Evolutionary conservation across 2,797 vertebrate species (phyloP), one percentile per base, ranked within the genome.

Genomic region (Periparus ater): DNA sequence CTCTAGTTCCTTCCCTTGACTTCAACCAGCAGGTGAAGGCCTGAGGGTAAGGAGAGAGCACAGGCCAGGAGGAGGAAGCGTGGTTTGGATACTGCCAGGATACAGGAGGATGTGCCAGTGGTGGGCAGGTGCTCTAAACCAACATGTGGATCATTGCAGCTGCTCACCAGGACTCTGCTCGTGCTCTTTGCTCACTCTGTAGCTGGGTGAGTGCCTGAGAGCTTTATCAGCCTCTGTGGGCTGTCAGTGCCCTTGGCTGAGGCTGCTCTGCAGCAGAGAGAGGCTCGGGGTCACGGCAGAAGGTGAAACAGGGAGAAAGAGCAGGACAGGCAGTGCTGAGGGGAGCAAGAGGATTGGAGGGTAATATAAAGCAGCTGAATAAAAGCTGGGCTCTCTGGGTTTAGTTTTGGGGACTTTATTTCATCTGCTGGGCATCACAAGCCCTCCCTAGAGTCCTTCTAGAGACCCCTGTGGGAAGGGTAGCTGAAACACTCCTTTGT

Each of bases 61-160:
- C 10, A 40, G 66, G 19, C 30, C 50, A 32, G 48, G 50, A 38
- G 66, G 34, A 68, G 25, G 44, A 50, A 68, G 15, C 0, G 0
- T 23, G 48, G 32, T 72, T 77, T 85, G 61, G 61, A 26, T 17
- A 15, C 32, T 3, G 1, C 13, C 51, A 40, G 63, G 51, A 3
- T 15, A 36, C 0, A 0, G 79, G 48, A 67, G 34, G 42, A 50
- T 29, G 61, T 2, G 1, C 17, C 45, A 53, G 62, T 17, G 21
- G 14, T 34, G 47, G 34, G 40, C 63, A 73, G 53, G 18, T 68
- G 50, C 47, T 86, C 32, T 53, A 60, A 71, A 80, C 23, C 65
- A 53, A 7, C 20, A 17, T 2, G 44, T 47, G 47, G 60, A 51
- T 62, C 30, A 23, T 8, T 53, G 68, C 57, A 91, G 48, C 61